Percentiles rank a stretch among this genome's conserved stretches.
Conservation (phyloP, 2,113 vertebrate species). For the Varanus komodoensis region DNA sequence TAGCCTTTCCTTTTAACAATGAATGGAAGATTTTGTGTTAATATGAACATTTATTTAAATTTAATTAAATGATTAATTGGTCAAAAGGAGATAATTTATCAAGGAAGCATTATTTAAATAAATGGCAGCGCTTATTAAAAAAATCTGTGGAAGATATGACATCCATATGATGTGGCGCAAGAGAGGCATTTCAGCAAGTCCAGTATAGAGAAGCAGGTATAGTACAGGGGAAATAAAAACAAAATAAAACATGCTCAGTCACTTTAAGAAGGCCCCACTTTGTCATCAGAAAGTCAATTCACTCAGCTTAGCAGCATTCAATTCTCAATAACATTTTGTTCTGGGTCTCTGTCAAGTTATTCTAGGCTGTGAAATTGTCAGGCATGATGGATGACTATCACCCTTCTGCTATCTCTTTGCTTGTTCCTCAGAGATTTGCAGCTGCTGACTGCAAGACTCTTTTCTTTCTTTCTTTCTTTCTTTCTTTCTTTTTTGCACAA, state of each 20-base stretch:
- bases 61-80: constrained; percentile 10
- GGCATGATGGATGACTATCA: constrained; percentile 97
- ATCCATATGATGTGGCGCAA: neutral
- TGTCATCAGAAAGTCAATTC: constrained; percentile 89
- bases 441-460: constrained; percentile 86
- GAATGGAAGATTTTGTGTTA: neutral
- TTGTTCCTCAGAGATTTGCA: constrained; percentile 88
- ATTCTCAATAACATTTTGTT: constrained; percentile 80
- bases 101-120: neutral
- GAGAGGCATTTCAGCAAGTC: neutral
- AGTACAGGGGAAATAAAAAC: neutral
- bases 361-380: constrained; percentile 93
- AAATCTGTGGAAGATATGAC: neutral
- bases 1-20: neutral
- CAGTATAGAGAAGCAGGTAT: neutral
- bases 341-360: constrained; percentile 90
- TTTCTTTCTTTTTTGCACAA: constrained; percentile 73
- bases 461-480: constrained; percentile 72
- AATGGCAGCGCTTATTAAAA: neutral
- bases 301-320: constrained; percentile 86
- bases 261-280: constrained; percentile 77
- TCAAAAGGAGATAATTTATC: constrained; percentile 12
- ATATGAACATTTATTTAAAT: constrained; percentile 15
- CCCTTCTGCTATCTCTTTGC: constrained; percentile 93
- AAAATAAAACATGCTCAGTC: constrained; percentile 67